These are phyloP conservation scores for Druceiella hillmani DNA, from an alignment of 2,888 invertebrate genomes.

Conservation along the genomic window DNA sequence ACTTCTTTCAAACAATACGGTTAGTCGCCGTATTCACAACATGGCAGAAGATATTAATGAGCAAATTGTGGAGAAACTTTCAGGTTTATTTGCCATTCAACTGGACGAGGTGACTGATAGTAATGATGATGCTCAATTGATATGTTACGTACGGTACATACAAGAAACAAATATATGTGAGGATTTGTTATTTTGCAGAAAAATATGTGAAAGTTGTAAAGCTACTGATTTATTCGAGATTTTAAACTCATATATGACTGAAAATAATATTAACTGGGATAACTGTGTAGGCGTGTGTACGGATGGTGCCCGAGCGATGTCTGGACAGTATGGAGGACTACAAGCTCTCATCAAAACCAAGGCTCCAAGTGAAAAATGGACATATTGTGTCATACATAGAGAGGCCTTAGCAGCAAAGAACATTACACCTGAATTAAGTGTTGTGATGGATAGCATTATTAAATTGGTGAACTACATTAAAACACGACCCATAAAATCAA, in stretches of 20 bases:
- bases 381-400: conserved; percentile 4
- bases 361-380: conserved; percentile 3
- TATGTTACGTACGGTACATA: conserved; percentile 23
- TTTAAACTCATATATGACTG: conserved; percentile 22
- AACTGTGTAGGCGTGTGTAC: conserved; percentile 25
- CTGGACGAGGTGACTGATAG: conserved; percentile 24
- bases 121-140: conserved; percentile 21
- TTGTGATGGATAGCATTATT: conserved; percentile 12
- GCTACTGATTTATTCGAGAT: conserved; percentile 24
- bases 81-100: too few relatives aligned
- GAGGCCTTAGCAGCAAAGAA: conserved; percentile 16
- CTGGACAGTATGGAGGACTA: conserved; percentile 15
- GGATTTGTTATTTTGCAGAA: conserved; percentile 24
- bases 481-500: conserved; percentile 13
- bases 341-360: conserved; percentile 7
- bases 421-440: conserved; percentile 13
- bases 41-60: too few relatives aligned
- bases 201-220: conserved; percentile 20
- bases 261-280: conserved; percentile 23
- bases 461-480: conserved; percentile 10
- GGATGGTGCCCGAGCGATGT: conserved; percentile 24
- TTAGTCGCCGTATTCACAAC: too few relatives aligned
- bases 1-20: too few relatives aligned
- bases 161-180: conserved; percentile 20
- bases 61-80: too few relatives aligned